Percentiles rank a stretch among this genome's conserved stretches.
phyloP scores from a whole-genome alignment of 1,140 invertebrate genomes.

The Drosophila varians region DNA sequence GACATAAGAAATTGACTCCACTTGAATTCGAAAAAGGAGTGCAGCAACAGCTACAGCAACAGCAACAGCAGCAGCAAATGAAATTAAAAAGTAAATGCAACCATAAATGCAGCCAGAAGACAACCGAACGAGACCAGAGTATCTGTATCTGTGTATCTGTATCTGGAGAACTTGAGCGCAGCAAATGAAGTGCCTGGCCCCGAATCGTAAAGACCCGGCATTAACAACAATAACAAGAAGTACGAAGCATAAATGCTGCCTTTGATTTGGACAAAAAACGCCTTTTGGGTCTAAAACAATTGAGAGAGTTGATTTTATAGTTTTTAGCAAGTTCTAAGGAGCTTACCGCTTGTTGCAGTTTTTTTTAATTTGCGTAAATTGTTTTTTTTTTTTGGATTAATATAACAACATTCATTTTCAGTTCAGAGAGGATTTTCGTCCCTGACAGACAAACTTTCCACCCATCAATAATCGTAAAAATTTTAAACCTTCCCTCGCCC shows the following conservation, averaged over 20 bases:
- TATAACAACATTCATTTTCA: too few relatives aligned
- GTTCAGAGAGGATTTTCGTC: too few relatives aligned
- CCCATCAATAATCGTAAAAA: constrained; percentile 37
- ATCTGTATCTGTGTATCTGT: constrained; percentile 26
- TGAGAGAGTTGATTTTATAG: constrained; percentile 17
- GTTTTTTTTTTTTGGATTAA: too few relatives aligned
- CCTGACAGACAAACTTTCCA: constrained; percentile 20
- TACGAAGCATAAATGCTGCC: constrained; percentile 33
- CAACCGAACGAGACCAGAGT: constrained; percentile 40
- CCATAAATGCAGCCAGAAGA: constrained; percentile 68
- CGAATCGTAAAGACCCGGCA: constrained; percentile 48
- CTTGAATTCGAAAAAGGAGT: constrained; percentile 80
- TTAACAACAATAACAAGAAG: constrained; percentile 18
- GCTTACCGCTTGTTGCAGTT: not conserved
- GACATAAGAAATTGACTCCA: constrained; percentile 82
- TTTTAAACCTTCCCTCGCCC: constrained; percentile 38
- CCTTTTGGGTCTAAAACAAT: not conserved
- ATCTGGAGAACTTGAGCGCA: constrained; percentile 37
- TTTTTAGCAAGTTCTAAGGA: not conserved
- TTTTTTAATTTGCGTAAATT: too few relatives aligned
- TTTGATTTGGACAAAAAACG: constrained; percentile 38
- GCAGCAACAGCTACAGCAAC: constrained; percentile 54
- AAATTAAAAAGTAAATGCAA: constrained; percentile 80
- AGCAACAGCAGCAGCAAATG: constrained; percentile 59
- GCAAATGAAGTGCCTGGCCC: constrained; percentile 48